phyloP scores from a whole-genome alignment of 2,113 vertebrate genomes.

The Chauna torquata region DNA sequence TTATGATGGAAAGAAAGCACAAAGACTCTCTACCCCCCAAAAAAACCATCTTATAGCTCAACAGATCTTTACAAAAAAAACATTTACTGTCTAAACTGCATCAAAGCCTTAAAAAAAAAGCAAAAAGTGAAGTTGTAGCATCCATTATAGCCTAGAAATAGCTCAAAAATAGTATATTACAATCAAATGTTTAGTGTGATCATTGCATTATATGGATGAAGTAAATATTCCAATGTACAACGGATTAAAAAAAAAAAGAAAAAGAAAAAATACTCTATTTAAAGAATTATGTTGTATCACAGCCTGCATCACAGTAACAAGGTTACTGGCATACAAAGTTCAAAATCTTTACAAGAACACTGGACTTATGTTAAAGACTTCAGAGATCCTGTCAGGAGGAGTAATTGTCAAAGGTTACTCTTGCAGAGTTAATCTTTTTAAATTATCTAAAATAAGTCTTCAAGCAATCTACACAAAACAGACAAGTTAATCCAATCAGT shows the following conservation, averaged over 20 bases:
- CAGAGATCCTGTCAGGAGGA: neutral
- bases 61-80: neutral
- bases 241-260: neutral
- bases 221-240: neutral
- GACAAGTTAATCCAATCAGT: slow-evolving; percentile 63
- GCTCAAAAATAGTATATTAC: neutral
- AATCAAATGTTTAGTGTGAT: neutral
- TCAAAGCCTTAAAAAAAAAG: neutral
- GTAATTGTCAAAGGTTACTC: slow-evolving; percentile 26
- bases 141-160: neutral
- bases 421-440: slow-evolving; percentile 58
- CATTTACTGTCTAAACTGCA: neutral
- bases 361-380: neutral
- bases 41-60: neutral
- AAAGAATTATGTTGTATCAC: neutral
- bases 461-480: slow-evolving; percentile 36
- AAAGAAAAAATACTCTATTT: neutral
- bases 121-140: neutral
- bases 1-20: neutral
- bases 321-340: neutral
- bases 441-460: slow-evolving; percentile 64
- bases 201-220: neutral
- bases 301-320: neutral
- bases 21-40: neutral
- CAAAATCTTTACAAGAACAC: neutral